Conservation (phyloP, 2,113 vertebrate species). For the Amphiprion ocellaris region DNA sequence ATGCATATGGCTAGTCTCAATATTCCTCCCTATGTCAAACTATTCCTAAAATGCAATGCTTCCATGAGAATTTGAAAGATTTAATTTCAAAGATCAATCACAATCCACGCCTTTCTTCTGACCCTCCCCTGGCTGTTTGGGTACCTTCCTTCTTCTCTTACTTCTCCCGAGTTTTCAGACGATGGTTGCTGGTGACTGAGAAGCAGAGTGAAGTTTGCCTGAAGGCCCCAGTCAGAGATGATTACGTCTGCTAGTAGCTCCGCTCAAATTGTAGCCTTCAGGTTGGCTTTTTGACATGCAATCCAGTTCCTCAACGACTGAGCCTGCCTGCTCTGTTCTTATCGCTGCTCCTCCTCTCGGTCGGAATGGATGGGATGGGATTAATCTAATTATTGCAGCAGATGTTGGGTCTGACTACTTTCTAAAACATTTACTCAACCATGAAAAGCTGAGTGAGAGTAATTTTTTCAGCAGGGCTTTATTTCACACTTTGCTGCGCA, state of each 20-base stretch:
- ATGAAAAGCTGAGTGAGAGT: constrained; percentile 35
- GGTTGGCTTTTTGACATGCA: constrained; percentile 36
- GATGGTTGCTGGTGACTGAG: constrained; percentile 26
- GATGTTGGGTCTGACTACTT: constrained; percentile 59
- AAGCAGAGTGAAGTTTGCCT: constrained; percentile 44
- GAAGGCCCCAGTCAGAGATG: constrained; percentile 60
- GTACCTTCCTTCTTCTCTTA: not conserved
- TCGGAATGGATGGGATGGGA: constrained; percentile 53
- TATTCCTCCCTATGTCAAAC: not conserved
- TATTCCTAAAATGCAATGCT: not conserved
- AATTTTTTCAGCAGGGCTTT: constrained; percentile 10
- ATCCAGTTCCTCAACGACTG: constrained; percentile 30
- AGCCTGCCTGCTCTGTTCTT: constrained; percentile 5
- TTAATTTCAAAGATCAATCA: not conserved
- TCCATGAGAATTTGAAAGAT: not conserved
- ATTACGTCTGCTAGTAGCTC: constrained; percentile 61
- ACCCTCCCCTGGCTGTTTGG: not conserved
- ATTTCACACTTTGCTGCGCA: constrained; percentile 59
- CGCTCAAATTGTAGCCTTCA: constrained; percentile 49
- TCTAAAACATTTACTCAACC: constrained; percentile 52
- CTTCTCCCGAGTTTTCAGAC: not conserved
- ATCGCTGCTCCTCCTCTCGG: constrained; percentile 14
- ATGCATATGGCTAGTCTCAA: too few species aligned
- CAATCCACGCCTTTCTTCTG: not conserved
- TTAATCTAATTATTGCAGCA: constrained; percentile 75